These are phyloP conservation scores for Echinops telfairi DNA, from an alignment of 2,113 vertebrate genomes.

Conservation along the genomic window DNA sequence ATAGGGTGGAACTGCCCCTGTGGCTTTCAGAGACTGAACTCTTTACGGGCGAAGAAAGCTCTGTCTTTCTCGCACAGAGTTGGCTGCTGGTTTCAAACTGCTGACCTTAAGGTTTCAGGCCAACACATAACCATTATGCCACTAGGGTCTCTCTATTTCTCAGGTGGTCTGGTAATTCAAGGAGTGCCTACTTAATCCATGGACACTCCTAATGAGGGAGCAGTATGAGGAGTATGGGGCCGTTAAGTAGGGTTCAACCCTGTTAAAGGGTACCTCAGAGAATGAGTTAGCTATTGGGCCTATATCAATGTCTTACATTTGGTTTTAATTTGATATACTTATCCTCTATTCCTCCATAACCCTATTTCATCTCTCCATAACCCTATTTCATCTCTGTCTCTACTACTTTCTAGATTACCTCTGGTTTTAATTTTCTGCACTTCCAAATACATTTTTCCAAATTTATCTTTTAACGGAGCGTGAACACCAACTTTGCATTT, in stretches of 20 bases:
- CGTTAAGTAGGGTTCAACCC: not conserved
- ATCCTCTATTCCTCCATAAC: slow-evolving; percentile 18
- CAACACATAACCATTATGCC: too few relatives aligned
- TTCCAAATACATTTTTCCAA: not conserved
- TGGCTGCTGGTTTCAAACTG: too few relatives aligned
- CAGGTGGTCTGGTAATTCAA: not conserved
- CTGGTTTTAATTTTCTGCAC: slow-evolving; percentile 64
- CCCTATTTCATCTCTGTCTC: slow-evolving; percentile 12
- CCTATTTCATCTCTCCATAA: not conserved
- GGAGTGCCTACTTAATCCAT: not conserved
- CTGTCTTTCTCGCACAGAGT: too few relatives aligned
- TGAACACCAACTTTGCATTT: not conserved
- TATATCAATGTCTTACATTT: slow-evolving; percentile 53
- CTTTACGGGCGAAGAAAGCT: too few relatives aligned
- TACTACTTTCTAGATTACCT: slow-evolving; percentile 41
- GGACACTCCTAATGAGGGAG: not conserved
- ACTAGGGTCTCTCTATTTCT: too few relatives aligned
- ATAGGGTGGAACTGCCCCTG: too few relatives aligned
- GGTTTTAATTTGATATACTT: slow-evolving; percentile 63
- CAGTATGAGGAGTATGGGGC: not conserved
- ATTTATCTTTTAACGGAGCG: slow-evolving; percentile 29
- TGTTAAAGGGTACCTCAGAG: slow-evolving; percentile 3
- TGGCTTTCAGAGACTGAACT: too few relatives aligned
- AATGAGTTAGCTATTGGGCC: not conserved
- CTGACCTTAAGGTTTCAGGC: too few relatives aligned